Evolutionary conservation across 2,888 invertebrate genomes (phyloP).

Genomic region (Neelides folsomi): DNA sequence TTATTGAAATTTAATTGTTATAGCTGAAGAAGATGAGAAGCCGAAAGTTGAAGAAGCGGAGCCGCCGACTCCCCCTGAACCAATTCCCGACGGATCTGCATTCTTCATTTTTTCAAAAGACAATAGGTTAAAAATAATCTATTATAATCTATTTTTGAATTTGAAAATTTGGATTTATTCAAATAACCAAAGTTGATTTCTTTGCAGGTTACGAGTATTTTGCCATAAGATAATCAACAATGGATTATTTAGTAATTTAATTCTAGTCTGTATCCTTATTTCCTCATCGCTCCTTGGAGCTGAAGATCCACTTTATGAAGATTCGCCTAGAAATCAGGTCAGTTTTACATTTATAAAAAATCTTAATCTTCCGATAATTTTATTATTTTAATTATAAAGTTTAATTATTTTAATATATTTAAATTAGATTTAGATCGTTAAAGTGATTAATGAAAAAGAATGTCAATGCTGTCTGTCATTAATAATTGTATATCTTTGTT

Average conservation of each 20-base stretch:
- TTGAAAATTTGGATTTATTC: background rate
- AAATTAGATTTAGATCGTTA: too few relatives aligned
- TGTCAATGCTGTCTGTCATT: too few relatives aligned
- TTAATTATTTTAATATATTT: too few relatives aligned
- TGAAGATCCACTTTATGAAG: constrained; percentile 14
- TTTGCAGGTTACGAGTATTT: constrained; percentile 18
- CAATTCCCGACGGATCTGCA: constrained; percentile 27
- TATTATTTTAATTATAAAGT: too few relatives aligned
- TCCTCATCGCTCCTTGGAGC: constrained; percentile 13
- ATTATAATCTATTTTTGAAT: background rate
- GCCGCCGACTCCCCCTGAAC: constrained; percentile 9
- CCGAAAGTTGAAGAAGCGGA: constrained; percentile 6
- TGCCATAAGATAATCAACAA: constrained; percentile 20
- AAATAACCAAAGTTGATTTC: background rate
- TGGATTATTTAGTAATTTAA: constrained; percentile 19
- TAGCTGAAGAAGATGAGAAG: background rate
- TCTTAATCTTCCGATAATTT: too few relatives aligned
- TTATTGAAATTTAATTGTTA: too few relatives aligned
- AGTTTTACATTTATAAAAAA: too few relatives aligned
- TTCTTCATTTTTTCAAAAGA: constrained; percentile 28
- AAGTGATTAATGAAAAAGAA: too few relatives aligned
- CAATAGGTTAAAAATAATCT: constrained; percentile 10
- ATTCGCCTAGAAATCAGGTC: constrained; percentile 26
- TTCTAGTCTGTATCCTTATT: constrained; percentile 21
- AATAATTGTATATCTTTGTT: background rate